Conservation (phyloP, 1,140 invertebrate genomes). For the Glossosoma conforme region DNA sequence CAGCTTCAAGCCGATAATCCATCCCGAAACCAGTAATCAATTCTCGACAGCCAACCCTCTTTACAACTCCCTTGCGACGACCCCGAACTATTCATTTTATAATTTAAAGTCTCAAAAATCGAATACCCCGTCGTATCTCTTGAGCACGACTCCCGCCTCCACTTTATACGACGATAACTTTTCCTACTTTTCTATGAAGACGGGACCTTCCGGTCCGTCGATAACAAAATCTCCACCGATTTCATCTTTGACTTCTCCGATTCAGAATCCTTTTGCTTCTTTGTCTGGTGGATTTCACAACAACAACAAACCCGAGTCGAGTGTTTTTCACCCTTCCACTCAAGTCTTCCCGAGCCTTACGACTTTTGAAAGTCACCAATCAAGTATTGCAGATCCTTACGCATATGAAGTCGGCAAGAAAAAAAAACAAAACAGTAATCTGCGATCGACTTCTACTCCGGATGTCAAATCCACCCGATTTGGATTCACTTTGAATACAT, state of each 20-base stretch:
- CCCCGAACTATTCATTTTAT: conserved; percentile 26
- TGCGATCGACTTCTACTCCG: too few relatives aligned
- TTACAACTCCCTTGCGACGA: neutral
- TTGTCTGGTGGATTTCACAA: conserved; percentile 54
- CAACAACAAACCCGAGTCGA: conserved; percentile 42
- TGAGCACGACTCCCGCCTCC: conserved; percentile 13
- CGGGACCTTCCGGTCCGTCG: conserved; percentile 22
- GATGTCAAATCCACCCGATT: too few relatives aligned
- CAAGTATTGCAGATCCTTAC: too few relatives aligned
- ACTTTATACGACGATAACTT: conserved; percentile 26
- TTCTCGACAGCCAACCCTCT: conserved; percentile 12
- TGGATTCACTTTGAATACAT: too few relatives aligned
- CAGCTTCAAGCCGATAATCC: conserved; percentile 22
- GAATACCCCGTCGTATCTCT: conserved; percentile 10
- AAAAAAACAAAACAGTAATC: too few relatives aligned
- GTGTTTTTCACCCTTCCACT: too few relatives aligned
- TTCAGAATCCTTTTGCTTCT: conserved; percentile 44
- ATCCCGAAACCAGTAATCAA: conserved; percentile 12
- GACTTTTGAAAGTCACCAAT: too few relatives aligned
- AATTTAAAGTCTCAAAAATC: conserved; percentile 24
- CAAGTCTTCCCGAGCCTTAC: too few relatives aligned
- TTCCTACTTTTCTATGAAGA: conserved; percentile 26
- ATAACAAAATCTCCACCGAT: conserved; percentile 51
- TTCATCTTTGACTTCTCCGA: conserved; percentile 39
- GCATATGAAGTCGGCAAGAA: too few relatives aligned